These are phyloP conservation scores for Tenebrosternarchus preto DNA, from an alignment of 2,113 vertebrate species.

Conservation along the genomic window DNA sequence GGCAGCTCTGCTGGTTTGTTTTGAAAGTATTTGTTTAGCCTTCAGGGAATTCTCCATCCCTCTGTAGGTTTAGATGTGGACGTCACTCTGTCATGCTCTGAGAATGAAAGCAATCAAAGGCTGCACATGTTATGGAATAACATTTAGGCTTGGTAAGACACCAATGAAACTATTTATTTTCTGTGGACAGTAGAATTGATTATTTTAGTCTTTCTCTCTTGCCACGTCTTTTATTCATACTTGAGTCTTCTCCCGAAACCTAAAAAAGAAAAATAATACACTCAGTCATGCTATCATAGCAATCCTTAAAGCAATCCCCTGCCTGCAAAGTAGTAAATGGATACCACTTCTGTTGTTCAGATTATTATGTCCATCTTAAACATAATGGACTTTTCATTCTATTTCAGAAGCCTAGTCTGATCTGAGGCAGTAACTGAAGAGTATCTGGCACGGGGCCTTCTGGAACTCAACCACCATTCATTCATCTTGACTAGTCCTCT, in stretches of 20 bases:
- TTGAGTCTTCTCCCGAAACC: neutral
- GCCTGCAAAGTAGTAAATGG: neutral
- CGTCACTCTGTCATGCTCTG: neutral
- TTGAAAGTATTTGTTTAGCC: neutral
- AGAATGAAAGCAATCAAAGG: neutral
- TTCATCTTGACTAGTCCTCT: neutral
- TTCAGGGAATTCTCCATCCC: neutral
- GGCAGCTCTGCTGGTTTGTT: neutral
- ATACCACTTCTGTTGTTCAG: neutral
- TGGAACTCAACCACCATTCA: neutral
- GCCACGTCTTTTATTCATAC: no score
- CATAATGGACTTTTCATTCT: conserved; percentile 2
- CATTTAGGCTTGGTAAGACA: neutral
- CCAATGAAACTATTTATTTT: conserved; percentile 9
- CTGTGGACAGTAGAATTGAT: no score
- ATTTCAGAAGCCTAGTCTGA: neutral
- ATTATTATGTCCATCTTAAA: conserved; percentile 1
- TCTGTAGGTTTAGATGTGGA: no score
- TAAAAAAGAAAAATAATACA: neutral
- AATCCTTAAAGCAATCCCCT: neutral
- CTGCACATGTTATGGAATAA: neutral
- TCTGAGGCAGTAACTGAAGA: neutral
- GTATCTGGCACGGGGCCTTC: neutral
- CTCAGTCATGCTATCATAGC: neutral
- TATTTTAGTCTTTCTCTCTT: no score